Percentiles rank a stretch among this genome's conserved stretches.
These are phyloP conservation scores for Neolamprologus falcicula DNA, from an alignment of 2,113 vertebrate genomes.

Conservation along the genomic window DNA sequence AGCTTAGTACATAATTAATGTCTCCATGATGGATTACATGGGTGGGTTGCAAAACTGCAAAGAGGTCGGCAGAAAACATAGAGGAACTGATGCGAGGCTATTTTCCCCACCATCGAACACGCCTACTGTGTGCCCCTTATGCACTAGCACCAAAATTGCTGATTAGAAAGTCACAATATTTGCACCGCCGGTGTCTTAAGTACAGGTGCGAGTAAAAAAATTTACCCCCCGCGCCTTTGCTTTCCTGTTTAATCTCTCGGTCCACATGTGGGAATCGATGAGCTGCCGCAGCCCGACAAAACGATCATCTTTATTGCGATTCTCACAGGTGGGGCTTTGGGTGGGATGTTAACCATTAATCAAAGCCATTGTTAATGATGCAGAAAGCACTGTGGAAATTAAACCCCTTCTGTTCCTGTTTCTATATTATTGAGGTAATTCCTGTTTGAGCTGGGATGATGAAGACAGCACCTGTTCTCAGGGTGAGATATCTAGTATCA, in stretches of 20 bases:
- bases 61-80: slow-evolving; percentile 41
- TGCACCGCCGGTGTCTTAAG: slow-evolving; percentile 28
- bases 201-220: slow-evolving; percentile 38
- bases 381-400: slow-evolving; percentile 61
- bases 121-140: slow-evolving; percentile 29
- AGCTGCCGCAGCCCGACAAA: slow-evolving; percentile 26
- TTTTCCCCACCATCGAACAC: slow-evolving; percentile 32
- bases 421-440: slow-evolving; percentile 38
- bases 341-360: slow-evolving; percentile 66
- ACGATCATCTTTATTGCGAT: slow-evolving; percentile 54
- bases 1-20: slow-evolving; percentile 71
- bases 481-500: neutral
- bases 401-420: slow-evolving; percentile 48
- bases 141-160: slow-evolving; percentile 16
- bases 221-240: slow-evolving; percentile 1
- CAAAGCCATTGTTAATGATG: slow-evolving; percentile 68
- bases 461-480: neutral
- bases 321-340: slow-evolving; percentile 64
- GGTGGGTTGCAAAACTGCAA: slow-evolving; percentile 52
- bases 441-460: neutral
- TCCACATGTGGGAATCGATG: neutral
- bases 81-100: slow-evolving; percentile 47
- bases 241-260: neutral
- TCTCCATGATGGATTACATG: slow-evolving; percentile 68
- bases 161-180: slow-evolving; percentile 66